Conservation (phyloP, 1,140 invertebrate genomes). For the Kradibia gibbosae region DNA sequence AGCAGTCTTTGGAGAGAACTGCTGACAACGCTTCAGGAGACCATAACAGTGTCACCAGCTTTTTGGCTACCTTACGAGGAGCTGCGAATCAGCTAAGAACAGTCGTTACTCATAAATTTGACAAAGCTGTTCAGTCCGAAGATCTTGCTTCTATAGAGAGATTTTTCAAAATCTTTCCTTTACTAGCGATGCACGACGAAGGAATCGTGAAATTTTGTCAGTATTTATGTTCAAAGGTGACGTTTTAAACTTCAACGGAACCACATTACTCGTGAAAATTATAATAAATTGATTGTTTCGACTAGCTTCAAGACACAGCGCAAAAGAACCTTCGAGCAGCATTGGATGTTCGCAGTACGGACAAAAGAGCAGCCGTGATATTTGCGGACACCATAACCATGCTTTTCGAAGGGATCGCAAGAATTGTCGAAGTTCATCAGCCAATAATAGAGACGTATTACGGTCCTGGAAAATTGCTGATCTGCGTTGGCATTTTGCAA, state of each 20-base stretch:
- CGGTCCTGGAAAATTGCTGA: slow-evolving; percentile 85
- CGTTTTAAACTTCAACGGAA: neutral
- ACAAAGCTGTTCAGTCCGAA: slow-evolving; percentile 91
- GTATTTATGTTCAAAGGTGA: slow-evolving; percentile 87
- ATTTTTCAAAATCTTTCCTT: slow-evolving; percentile 98
- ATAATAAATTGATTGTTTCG: slow-evolving; percentile 17
- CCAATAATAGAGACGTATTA: slow-evolving; percentile 96
- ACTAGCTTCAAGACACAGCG: slow-evolving; percentile 79
- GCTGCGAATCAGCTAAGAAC: slow-evolving; percentile 83
- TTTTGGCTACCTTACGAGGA: slow-evolving; percentile 87
- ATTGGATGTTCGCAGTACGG: slow-evolving; percentile 76
- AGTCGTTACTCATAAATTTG: slow-evolving; percentile 87
- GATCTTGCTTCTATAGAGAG: slow-evolving; percentile 94
- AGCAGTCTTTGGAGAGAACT: slow-evolving; percentile 85
- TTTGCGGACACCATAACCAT: slow-evolving; percentile 88
- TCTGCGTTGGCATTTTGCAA: slow-evolving; percentile 83
- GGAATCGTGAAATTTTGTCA: slow-evolving; percentile 93
- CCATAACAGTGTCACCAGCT: slow-evolving; percentile 81
- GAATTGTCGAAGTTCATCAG: slow-evolving; percentile 91
- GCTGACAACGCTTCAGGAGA: slow-evolving; percentile 84
- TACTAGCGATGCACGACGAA: slow-evolving; percentile 92
- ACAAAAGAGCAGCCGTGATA: slow-evolving; percentile 83
- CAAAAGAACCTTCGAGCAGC: slow-evolving; percentile 82
- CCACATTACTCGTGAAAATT: neutral
- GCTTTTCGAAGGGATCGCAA: slow-evolving; percentile 91